Evolutionary conservation across 2,888 invertebrate species (phyloP), one percentile per base, ranked within the genome.

Genomic region (Callyntrura guangdongensis): DNA sequence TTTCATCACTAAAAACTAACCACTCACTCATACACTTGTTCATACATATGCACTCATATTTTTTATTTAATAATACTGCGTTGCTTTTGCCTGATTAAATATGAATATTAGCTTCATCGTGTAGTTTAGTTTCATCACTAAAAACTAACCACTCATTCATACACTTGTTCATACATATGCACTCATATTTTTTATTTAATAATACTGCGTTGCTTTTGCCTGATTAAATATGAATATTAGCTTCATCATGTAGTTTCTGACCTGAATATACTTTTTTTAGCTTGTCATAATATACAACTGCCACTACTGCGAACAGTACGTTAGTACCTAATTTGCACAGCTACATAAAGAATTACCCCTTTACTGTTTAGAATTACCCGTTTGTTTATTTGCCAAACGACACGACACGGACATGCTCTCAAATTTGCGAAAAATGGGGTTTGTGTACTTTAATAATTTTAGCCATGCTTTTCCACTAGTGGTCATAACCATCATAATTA

Each of bases 1-100:
- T 2, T 36, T 36, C 6, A 36, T 36, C 6, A 36, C 36, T 4
- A 36, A 36, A 4, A 6, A 36, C 36, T n/a, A 36, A 36, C 6
- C 6, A 36, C 6, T 36, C 36, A 36, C 6, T 4, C 36, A 4
- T 36, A 36, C 36, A 36, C 36, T 36, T 36, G 56, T 17, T 56
- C 14, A 56, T 56, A 56, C 14, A 56, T 56, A 14, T 17, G n/a
- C 14, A 56, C 17, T 3, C 11, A 14, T 53, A 6, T 53, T 53
- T 14, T 53, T 11, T 53, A 56, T n/a, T n/a, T 56, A 56, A 56
- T 56, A 56, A 56, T 56, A 56, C 56, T 56, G 56, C 56, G n/a
- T 56, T 56, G 56, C 53, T 56, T 12, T 56, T 56, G 14, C n/a
- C 14, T 56, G 14, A n/a, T 56, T 56, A 56, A 36, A 36, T 36